A percentile compares a stretch with the other conserved stretches of the same genome.
phyloP scores from a whole-genome alignment of 2,113 vertebrate genomes.

The Grus americana region DNA sequence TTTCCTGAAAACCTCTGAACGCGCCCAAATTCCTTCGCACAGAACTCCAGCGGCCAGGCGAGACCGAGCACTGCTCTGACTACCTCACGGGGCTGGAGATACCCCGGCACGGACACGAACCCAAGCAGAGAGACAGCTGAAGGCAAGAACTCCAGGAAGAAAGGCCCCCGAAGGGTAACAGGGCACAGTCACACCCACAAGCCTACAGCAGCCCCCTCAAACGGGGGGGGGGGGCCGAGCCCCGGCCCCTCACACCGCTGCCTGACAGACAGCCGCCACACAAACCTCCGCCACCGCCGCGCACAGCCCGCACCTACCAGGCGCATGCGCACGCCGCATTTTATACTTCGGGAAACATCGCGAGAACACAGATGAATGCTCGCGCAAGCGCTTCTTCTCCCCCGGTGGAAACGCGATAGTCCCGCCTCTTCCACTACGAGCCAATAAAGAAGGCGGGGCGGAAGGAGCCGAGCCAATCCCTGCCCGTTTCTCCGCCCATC shows the following conservation, averaged over 20 bases:
- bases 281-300: fast-evolving
- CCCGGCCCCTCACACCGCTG: fast-evolving
- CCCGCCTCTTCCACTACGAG: neutral
- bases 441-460: neutral
- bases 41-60: fast-evolving
- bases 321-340: fast-evolving
- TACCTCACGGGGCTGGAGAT: neutral
- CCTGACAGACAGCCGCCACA: fast-evolving
- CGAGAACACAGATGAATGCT: fast-evolving
- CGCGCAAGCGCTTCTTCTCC: neutral
- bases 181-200: fast-evolving
- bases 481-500: no score
- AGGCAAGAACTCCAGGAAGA: no score
- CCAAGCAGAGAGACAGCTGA: no score
- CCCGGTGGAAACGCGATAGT: fast-evolving
- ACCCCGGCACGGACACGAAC: fast-evolving
- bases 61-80: neutral
- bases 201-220: fast-evolving
- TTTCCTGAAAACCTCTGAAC: neutral
- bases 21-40: neutral
- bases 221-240: no score
- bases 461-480: neutral
- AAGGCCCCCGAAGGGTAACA: fast-evolving
- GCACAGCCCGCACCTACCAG: fast-evolving
- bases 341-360: fast-evolving